phyloP scores from a whole-genome alignment of 2,888 invertebrate genomes.

The Taphrorychus bicolor region DNA sequence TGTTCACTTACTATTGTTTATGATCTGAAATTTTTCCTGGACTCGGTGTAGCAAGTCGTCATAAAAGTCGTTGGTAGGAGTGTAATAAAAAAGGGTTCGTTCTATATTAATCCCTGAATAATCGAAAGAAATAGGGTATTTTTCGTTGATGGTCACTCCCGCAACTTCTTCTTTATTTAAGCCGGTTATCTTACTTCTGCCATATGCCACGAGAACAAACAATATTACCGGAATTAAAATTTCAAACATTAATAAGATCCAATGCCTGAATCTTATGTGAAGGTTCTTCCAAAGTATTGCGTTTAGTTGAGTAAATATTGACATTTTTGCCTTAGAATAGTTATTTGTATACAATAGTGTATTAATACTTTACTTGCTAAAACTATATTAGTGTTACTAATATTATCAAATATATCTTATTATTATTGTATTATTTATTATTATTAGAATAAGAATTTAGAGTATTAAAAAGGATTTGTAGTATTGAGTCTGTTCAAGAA shows the following conservation, averaged over 20 bases:
- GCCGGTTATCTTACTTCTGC: slow-evolving; percentile 51
- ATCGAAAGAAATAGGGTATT: slow-evolving; percentile 25
- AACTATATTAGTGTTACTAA: no score
- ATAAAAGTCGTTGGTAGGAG: slow-evolving; percentile 51
- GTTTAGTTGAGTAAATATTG: no score
- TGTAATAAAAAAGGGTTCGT: slow-evolving; percentile 48
- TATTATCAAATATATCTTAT: no score
- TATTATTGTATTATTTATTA: no score
- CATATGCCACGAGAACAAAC: slow-evolving; percentile 56
- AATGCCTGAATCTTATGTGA: slow-evolving; percentile 54
- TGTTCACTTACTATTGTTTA: slow-evolving; percentile 51
- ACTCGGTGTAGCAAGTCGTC: slow-evolving; percentile 48
- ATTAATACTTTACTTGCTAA: no score
- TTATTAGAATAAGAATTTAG: no score
- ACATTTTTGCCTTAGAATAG: no score
- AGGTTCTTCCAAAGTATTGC: slow-evolving; percentile 56
- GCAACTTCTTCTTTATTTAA: slow-evolving; percentile 52
- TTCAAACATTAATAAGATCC: slow-evolving; percentile 54
- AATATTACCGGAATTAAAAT: slow-evolving; percentile 52
- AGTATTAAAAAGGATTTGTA: no score
- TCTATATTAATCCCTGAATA: slow-evolving; percentile 37
- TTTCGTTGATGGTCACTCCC: slow-evolving; percentile 48
- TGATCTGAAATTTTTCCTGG: slow-evolving; percentile 50
- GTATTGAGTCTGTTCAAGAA: no score
- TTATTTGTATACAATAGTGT: no score